Evolutionary conservation across 2,113 vertebrate genomes (phyloP), one percentile per base, ranked within the genome.

Genomic region (Vulpes ferrilata): DNA sequence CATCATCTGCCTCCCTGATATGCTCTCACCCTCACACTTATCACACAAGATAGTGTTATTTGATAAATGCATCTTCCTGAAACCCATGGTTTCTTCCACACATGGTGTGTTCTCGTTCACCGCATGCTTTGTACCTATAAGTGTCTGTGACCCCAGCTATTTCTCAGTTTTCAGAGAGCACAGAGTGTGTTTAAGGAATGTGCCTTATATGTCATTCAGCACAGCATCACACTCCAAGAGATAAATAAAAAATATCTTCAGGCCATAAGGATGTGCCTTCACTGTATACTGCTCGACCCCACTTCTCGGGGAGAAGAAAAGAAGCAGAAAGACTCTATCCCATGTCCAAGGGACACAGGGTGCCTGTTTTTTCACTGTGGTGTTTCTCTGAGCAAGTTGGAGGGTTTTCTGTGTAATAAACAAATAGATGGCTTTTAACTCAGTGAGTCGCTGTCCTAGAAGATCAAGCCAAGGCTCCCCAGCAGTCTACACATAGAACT

Each of bases 401-500:
- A 88, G 55, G 64, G 64, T 13, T 12, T 17, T 11, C 12, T n/a
- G 15, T 71, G 1, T 27, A 16, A 59, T 20, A 43, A n/a, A 32
- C 48, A 51, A 23, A 27, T 9, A 69, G 32, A 48, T 51, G 16
- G 5, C 4, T 62, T 80, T 59, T 62, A 48, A 13, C 22, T 48
- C 3, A 3, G 10, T 53, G 23, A 11, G 6, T 22, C 89, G 23
- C 4, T 32, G 13, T 7, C 22, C 11, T 7, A 19, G 35, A 57
- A 90, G 74, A 48, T 69, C 12, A 65, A 35, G 11, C 13, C 22
- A 35, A 76, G 35, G 19, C 11, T 64, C 30, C 22, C 62, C 1
- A 62, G 43, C 19, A 10, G 4, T 38, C 17, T 17, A 25, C 20
- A 67, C 3, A 11, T 17, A n/a, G 2, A 3, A n/a, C 0, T 35